A percentile compares a stretch with the other conserved stretches of the same genome.
These are phyloP conservation scores for Astreopora myriophthalma DNA, from an alignment of 64 coral and sea anemone species.

Conservation along the genomic window DNA sequence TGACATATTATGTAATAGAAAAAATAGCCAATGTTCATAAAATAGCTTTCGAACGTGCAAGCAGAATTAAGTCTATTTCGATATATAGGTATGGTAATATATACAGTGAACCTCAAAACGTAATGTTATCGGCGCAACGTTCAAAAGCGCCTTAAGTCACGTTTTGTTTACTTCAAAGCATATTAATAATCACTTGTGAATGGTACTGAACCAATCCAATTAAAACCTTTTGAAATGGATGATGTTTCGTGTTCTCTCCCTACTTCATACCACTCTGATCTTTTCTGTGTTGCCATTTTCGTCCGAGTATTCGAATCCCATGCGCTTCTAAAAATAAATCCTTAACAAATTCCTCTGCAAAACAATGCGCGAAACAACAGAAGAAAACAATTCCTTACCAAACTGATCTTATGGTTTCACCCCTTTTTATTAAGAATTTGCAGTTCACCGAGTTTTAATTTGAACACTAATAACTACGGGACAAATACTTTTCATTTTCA, in stretches of 20 bases:
- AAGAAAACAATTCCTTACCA: background rate
- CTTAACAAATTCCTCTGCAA: background rate
- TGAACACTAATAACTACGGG: conserved; percentile 9
- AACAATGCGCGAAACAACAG: conserved; percentile 6
- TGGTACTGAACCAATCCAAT: conserved; percentile 4
- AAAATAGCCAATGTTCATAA: background rate
- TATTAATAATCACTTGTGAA: conserved; percentile 6
- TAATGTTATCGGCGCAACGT: background rate
- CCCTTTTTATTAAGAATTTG: conserved; percentile 14
- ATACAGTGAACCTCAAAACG: background rate
- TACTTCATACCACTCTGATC: background rate
- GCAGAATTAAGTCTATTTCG: background rate
- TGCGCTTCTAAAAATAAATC: conserved; percentile 25
- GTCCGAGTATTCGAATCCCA: background rate
- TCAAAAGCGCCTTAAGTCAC: conserved; percentile 12
- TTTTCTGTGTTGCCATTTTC: background rate
- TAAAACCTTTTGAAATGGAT: conserved; percentile 1
- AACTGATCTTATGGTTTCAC: conserved; percentile 1
- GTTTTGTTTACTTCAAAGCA: conserved; percentile 47
- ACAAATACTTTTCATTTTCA: conserved; percentile 19
- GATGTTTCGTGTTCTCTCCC: background rate
- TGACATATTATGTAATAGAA: background rate
- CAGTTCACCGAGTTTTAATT: conserved; percentile 58
- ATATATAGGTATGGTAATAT: background rate
- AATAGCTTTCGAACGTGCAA: background rate